Evolutionary conservation across 2,797 vertebrate species (phyloP), one percentile per base, ranked within the genome.

Genomic region (Cottoperca gobio): DNA sequence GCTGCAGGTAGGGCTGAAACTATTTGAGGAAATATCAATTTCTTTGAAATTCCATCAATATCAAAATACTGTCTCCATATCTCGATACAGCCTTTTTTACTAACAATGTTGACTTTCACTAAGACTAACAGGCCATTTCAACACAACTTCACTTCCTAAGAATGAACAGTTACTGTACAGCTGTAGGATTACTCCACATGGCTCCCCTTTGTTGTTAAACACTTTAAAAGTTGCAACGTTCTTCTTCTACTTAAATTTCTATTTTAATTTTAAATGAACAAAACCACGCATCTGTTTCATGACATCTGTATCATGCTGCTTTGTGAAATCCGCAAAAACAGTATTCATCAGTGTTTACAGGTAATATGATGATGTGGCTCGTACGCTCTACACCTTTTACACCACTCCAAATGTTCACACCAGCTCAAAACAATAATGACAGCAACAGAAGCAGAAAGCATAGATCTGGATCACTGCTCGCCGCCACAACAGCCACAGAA

Each of bases 1-100:
- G 37, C 28, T 48, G 42, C 45, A 48, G 40, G 42, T 37, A 21
- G 16, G 50, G 2, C 4, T 43, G 33, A 55, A 67, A 57, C 42
- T 14, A 45, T 61, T 45, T 12, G 11, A n/a, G 10, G 58, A n/a
- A 45, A 39, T 10, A 37, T 54, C 13, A 37, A 57, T 55, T 48
- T 43, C 6, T 5, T 52, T 52, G 24, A 9, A 59, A 49, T 49
- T 23, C 35, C 13, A 49, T 63, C 43, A 39, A 21, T 35, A 43
- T 53, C 19, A 42, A 62, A 69, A 55, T 35, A 54, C 53, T 40
- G 48, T 59, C 45, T 39, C 21, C 39, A 45, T 35, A 19, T 43
- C 9, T 23, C 4, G 42, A 49, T 21, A 42, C 37, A 52, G 21
- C 11, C 10, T 17, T 31, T 14, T 31, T 33, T 60, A 31, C 28